Base-by-base conservation (phyloP, 1,140 invertebrate species). In the Magallana angulata region DNA sequence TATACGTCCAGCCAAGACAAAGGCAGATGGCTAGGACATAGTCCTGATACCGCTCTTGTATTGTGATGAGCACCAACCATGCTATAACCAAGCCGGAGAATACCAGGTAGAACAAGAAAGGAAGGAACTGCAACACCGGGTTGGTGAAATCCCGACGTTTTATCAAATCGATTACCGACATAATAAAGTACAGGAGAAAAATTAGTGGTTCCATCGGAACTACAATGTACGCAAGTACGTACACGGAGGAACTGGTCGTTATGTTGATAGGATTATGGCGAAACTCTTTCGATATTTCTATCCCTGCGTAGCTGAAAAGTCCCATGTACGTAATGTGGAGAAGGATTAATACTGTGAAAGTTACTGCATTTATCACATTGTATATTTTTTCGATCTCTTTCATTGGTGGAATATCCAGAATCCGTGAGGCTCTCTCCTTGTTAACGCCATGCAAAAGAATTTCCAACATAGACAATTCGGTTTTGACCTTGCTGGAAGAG, bases 311-410 rank as follows among this genome's bases (percentile, higher is more conserved):
- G 59, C 90, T 92, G 71, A 93, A 91, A 7, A 92, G n/a, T 57
- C 87, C 88, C 93, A 94, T 94, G 88, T 94, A 93, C 1, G 89
- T 48, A 11, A 94, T 90, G 84, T 94, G 93, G 11, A 91, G 30
- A 4, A 91, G 59, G 89, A 93, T 92, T 1, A 93, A 64, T 9
- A 92, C 24, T 2, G 84, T 80, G 83, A 92, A 93, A 56, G 90
- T 90, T 87, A 90, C 89, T 9, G 91, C 89, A 12, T 90, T 91
- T 8, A 92, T 89, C 0, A 86, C 87, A 11, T 85, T 90, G 86
- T 93, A 94, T 57, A 91, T 91, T 86, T 89, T 90, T 84, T 93
- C 93, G 18, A 94, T 91, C 11, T 92, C 64, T 80, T 80, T 82
- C n/a, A 94, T 87, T 12, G 92, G 91, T 18, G 92, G 91, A 36